These are phyloP conservation scores for Tamandua tetradactyla DNA, from an alignment of 2,797 vertebrate genomes.

Conservation along the genomic window DNA sequence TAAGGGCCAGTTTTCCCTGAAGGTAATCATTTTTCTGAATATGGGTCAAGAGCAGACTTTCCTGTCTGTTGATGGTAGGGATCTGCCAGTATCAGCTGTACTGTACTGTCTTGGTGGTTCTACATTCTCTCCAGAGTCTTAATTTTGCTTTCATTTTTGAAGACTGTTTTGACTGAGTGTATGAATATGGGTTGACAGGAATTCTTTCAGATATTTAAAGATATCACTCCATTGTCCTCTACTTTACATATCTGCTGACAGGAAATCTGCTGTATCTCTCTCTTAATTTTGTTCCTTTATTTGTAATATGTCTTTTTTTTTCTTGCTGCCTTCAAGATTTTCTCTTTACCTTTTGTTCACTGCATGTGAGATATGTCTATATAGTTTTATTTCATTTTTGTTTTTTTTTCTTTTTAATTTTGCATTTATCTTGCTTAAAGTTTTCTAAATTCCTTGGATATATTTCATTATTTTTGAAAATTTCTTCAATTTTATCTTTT, in stretches of 20 bases:
- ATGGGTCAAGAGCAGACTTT: background rate
- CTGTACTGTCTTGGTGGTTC: background rate
- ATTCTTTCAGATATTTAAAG: background rate
- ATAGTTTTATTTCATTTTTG: background rate
- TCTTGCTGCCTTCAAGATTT: background rate
- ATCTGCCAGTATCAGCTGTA: background rate
- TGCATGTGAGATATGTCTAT: background rate
- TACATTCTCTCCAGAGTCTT: background rate
- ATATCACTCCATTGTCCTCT: background rate
- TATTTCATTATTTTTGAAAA: background rate
- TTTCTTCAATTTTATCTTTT: background rate
- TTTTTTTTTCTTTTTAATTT: constrained; percentile 27
- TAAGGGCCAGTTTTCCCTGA: background rate
- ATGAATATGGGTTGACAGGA: background rate
- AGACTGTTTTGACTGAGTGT: background rate
- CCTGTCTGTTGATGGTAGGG: background rate
- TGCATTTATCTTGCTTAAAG: background rate
- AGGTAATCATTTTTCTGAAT: background rate
- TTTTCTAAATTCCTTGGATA: background rate
- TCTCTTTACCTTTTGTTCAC: background rate
- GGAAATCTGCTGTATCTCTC: background rate
- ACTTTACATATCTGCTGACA: background rate
- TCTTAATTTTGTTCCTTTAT: background rate
- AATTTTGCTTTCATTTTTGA: background rate
- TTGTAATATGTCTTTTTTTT: background rate